Percentiles rank a stretch among this genome's conserved stretches.
phyloP scores from a whole-genome alignment of 2,888 invertebrate genomes.

The Tortrix viridana region DNA sequence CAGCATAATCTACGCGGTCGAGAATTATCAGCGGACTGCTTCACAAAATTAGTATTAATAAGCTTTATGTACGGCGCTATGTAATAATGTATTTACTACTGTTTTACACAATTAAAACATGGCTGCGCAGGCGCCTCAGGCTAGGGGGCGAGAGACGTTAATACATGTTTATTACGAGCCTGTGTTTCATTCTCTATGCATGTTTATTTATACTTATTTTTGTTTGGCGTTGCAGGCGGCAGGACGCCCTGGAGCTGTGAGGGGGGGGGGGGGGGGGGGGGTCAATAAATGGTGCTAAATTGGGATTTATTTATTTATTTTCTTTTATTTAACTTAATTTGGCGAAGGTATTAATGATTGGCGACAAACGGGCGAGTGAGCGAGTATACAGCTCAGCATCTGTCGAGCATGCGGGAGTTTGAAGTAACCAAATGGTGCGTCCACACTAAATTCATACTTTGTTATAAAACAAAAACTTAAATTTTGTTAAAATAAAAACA shows the following conservation, averaged over 20 bases:
- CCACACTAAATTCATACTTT: too few relatives aligned
- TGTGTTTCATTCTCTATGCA: constrained; percentile 51
- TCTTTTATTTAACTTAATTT: constrained; percentile 22
- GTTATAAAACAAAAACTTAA: too few relatives aligned
- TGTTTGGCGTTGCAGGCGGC: constrained; percentile 40
- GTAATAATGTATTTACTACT: constrained; percentile 42
- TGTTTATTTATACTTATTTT: constrained; percentile 13
- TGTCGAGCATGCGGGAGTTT: too few relatives aligned
- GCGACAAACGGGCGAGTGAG: not conserved
- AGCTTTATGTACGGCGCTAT: constrained; percentile 44
- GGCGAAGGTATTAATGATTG: constrained; percentile 8
- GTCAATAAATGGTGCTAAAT: constrained; percentile 37
- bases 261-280: constrained; percentile 38
- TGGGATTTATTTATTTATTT: constrained; percentile 37
- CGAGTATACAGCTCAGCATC: too few relatives aligned
- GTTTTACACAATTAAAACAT: constrained; percentile 47
- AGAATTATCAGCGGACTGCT: not conserved
- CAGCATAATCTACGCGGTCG: not conserved
- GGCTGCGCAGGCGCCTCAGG: constrained; percentile 40
- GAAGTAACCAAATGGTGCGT: too few relatives aligned
- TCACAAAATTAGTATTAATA: constrained; percentile 42
- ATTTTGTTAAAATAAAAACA: too few relatives aligned
- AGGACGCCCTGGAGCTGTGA: constrained; percentile 44
- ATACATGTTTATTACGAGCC: constrained; percentile 62
- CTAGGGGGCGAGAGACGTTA: constrained; percentile 43